These are phyloP conservation scores for Drosophila carrolli DNA, from an alignment of 1,140 invertebrate genomes.

Conservation along the genomic window DNA sequence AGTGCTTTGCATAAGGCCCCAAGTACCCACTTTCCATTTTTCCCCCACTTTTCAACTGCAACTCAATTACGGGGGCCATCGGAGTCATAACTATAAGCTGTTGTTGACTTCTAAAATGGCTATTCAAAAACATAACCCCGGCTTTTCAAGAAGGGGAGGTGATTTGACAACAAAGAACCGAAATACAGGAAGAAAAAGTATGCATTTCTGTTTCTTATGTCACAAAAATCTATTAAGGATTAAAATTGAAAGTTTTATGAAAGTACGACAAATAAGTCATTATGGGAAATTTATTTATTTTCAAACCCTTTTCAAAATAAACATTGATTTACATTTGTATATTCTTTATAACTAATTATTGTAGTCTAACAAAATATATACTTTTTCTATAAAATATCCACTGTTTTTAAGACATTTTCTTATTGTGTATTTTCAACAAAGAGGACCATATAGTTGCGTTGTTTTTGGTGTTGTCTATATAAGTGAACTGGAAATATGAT, in stretches of 20 bases:
- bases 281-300: too few relatives aligned
- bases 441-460: constrained; percentile 4
- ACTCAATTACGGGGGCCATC: constrained; percentile 70
- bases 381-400: too few relatives aligned
- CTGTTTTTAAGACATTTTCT: neutral
- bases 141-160: neutral
- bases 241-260: neutral
- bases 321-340: too few relatives aligned
- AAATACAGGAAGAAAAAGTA: neutral
- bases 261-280: too few relatives aligned
- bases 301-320: too few relatives aligned
- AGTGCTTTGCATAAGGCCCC: constrained; percentile 34
- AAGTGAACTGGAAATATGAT: constrained; percentile 51
- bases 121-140: constrained; percentile 52
- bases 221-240: neutral
- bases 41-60: constrained; percentile 34
- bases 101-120: constrained; percentile 55
- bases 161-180: constrained; percentile 17
- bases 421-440: constrained; percentile 11
- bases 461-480: constrained; percentile 33
- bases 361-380: too few relatives aligned
- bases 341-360: too few relatives aligned
- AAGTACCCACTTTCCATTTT: constrained; percentile 4
- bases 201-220: neutral
- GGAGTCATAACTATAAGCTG: constrained; percentile 53